Base-by-base conservation (phyloP, 1,140 invertebrate genomes). In the Callitettix versicolor region DNA sequence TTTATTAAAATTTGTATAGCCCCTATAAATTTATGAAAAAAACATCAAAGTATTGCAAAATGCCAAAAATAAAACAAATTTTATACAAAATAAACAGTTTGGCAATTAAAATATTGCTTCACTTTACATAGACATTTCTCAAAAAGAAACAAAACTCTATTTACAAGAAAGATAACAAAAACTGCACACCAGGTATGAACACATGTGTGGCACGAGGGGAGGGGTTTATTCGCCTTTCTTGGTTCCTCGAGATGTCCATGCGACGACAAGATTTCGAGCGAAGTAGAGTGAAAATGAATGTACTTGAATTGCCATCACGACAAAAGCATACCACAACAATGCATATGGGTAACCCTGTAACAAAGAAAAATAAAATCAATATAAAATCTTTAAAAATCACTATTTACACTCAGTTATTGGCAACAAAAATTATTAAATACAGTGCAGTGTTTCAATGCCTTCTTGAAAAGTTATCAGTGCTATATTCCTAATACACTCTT, bases 311-410 rank as follows among this genome's bases (percentile, higher is more conserved):
- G 89, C 90, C 1, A 92, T 67, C 17, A 91, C 69, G 47, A 96
- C 82, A 72, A 96, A 98, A 43, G 82, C 86, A 69, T 94, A 95
- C 93, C 93, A 97, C 53, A 97, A 74, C 17, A 97, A 71, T 24
- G 89, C 91, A 68, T 95, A 91, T 0, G 94, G 93, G 64, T 90
- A 86, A 26, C 83, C 86, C 86, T 93, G 71, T 52, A 79, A 80
- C 53, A 50, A 57, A 63, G 65, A 64, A 59, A 54, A 40, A 56
- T 60, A 42, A 41, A 38, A 50, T 62, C 15, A 51, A 61, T 59
- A 36, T 52, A 47, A 53, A 7, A 34, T 6, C 5, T 26, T 6
- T 47, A 14, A 17, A 38, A 15, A 12, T 6, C 7, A 51, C 9
- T 51, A 6, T 17, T 7, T 52, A 17, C 15, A 12, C 5, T n/a